Conservation (phyloP, 1,140 invertebrate species). For the Drosophila oshimai region DNA sequence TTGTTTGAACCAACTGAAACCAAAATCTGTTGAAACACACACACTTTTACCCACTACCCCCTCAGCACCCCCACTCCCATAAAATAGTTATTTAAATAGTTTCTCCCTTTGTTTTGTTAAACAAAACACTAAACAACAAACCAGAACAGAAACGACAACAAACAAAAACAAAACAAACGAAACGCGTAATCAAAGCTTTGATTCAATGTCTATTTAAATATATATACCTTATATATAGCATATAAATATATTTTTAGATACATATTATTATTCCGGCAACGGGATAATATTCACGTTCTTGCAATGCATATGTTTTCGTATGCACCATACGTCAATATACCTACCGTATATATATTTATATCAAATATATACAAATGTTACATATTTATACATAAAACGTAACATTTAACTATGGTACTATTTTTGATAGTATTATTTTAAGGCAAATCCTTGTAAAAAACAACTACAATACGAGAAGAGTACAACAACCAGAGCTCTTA, state of each 20-base stretch:
- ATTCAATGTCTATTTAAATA: constrained; percentile 78
- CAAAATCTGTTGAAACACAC: constrained; percentile 75
- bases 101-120: constrained; percentile 77
- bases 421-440: constrained; percentile 82
- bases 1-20: constrained; percentile 77
- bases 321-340: constrained; percentile 70
- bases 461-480: constrained; percentile 57
- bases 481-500: constrained; percentile 31
- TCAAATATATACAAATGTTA: constrained; percentile 64
- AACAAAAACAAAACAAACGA: constrained; percentile 43
- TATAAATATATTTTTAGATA: constrained; percentile 82
- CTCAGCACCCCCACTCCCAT: constrained; percentile 6
- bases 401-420: constrained; percentile 78
- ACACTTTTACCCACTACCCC: constrained; percentile 20
- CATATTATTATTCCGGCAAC: constrained; percentile 77
- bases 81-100: constrained; percentile 79
- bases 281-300: constrained; percentile 75
- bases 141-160: constrained; percentile 48
- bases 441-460: constrained; percentile 75
- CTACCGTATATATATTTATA: constrained; percentile 58
- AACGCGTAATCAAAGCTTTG: constrained; percentile 74
- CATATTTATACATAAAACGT: constrained; percentile 72
- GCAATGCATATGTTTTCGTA: constrained; percentile 82
- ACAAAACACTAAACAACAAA: constrained; percentile 72
- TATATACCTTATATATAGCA: constrained; percentile 75